Conservation (phyloP, 1,140 invertebrate genomes). For the Microplitis mediator region DNA sequence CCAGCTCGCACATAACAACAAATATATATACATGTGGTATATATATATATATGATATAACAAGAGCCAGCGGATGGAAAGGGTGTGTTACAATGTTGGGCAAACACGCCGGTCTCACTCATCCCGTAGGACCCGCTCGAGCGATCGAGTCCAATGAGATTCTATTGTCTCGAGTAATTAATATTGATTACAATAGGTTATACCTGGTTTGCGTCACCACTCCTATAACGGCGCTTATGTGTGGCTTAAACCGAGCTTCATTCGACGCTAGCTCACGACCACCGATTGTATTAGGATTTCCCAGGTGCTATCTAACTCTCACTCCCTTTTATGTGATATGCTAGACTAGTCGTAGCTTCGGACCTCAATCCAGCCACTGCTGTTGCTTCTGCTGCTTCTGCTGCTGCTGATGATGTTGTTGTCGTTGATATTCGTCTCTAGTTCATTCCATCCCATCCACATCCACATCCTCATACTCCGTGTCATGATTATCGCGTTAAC, state of each 20-base stretch:
- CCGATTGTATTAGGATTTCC: slow-evolving; percentile 56
- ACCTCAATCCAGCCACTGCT: too few species aligned
- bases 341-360: too few species aligned
- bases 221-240: slow-evolving; percentile 25
- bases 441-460: background rate
- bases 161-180: slow-evolving; percentile 64
- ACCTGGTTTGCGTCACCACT: slow-evolving; percentile 44
- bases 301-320: slow-evolving; percentile 8
- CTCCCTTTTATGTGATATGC: background rate
- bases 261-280: slow-evolving; percentile 20
- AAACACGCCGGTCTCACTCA: slow-evolving; percentile 1
- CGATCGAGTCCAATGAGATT: slow-evolving; percentile 63
- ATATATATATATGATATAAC: too few species aligned
- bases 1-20: background rate
- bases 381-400: too few species aligned
- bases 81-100: slow-evolving; percentile 11
- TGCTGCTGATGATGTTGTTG: too few species aligned
- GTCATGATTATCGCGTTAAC: slow-evolving; percentile 10
- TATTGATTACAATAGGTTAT: slow-evolving; percentile 62
- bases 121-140: slow-evolving; percentile 41
- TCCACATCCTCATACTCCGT: slow-evolving; percentile 4
- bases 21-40: background rate
- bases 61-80: background rate
- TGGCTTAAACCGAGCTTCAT: slow-evolving; percentile 42
- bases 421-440: background rate